Conservation (phyloP, 2,888 invertebrate species). For the Drosophila mayaguana region DNA sequence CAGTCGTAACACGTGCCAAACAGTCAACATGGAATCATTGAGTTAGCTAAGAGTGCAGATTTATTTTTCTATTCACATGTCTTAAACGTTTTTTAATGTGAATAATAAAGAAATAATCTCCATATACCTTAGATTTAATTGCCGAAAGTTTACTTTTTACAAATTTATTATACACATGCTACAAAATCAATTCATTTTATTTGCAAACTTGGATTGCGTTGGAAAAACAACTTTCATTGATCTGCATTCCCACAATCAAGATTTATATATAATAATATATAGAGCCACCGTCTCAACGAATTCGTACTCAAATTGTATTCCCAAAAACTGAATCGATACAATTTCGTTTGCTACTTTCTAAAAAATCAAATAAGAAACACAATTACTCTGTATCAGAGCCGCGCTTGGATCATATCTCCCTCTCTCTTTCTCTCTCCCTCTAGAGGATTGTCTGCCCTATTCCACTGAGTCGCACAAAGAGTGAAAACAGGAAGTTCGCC, state of each 20-base stretch:
- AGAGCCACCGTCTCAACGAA: not conserved
- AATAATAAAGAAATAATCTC: not conserved
- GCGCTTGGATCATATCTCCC: conserved; percentile 22
- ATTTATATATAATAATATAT: conserved; percentile 1
- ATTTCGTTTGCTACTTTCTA: conserved; percentile 14
- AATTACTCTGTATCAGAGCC: conserved; percentile 36
- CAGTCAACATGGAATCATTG: conserved; percentile 16
- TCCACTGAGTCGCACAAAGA: conserved; percentile 9
- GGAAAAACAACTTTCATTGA: not conserved
- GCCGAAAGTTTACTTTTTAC: not conserved
- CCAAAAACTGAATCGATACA: conserved; percentile 8
- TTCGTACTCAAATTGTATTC: not conserved
- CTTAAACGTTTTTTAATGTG: not conserved
- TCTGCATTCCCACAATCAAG: not conserved
- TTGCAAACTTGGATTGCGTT: not conserved
- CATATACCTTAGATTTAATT: not conserved
- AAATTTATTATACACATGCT: not conserved
- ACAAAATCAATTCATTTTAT: not conserved
- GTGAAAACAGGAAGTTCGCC: conserved; percentile 52
- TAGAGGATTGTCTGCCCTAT: conserved; percentile 39
- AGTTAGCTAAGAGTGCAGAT: conserved; percentile 8
- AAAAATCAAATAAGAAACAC: not conserved
- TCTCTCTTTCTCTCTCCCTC: not conserved
- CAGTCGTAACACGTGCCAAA: conserved; percentile 48
- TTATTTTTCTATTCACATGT: not conserved